Evolutionary conservation across 1,140 invertebrate genomes (phyloP), one percentile per base, ranked within the genome.

Genomic region (Penaeus indicus): DNA sequence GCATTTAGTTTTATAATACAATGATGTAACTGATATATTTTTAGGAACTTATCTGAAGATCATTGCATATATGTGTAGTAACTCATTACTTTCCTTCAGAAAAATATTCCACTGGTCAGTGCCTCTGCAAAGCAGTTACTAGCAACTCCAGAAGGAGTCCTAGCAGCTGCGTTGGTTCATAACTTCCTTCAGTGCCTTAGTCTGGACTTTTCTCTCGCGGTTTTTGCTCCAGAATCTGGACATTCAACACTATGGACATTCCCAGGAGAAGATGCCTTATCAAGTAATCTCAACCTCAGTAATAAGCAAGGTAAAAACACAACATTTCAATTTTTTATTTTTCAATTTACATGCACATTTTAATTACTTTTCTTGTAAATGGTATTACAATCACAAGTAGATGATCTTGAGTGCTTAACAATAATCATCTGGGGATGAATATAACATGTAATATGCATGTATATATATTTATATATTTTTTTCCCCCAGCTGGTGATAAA

Each of bases 141-240:
- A 22, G 83, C 61, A 18, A 88, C 90, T 5, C 77, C 77, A 21
- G 86, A 86, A n/a, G 90, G 90, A 13, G 62, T 78, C 21, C 25
- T 81, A 19, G 90, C 90, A 19, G 90, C 90, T 21, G 79, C 86
- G 22, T 80, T 90, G 18, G 86, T 90, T 18, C 90, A 90, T 10
- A 86, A 90, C 62, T 90, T 90, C 72, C 87, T 90, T 22, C 86
- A 88, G 47, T 88, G 81, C 78, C 86, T 90, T 60, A 84, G 86
- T 25, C 78, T 90, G 7, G 90, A 90, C 22, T 90, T 90, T 54
- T 90, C 90, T 18, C 77, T 90, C 13, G 72, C 90, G 13, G 90
- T 90, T n/a, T 90, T 85, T 72, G 79, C 83, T 10, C 90, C 90
- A 13, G 90, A 90, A 84, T 91, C 90, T 63, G 87, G 87, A 18